Percentiles rank a stretch among this genome's conserved stretches.
phyloP scores from a whole-genome alignment of 1,140 invertebrate species.

The Cotesia typhae region DNA sequence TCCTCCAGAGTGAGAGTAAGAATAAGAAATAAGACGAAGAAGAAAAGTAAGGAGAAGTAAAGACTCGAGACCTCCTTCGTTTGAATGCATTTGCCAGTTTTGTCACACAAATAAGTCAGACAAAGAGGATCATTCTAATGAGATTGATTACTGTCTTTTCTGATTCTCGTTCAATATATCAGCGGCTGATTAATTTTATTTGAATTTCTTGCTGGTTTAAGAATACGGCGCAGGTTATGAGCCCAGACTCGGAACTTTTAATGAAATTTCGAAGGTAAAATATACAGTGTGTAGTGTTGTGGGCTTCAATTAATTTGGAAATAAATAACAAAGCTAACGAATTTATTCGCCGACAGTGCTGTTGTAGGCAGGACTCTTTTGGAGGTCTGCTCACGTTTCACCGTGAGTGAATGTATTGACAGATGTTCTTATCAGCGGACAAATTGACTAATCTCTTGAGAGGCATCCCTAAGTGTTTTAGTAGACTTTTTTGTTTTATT shows the following conservation, averaged over 20 bases:
- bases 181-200: neutral
- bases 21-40: too few relatives aligned
- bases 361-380: neutral
- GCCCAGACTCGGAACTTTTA: too few relatives aligned
- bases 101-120: conserved; percentile 15
- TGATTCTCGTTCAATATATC: conserved; percentile 1
- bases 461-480: neutral
- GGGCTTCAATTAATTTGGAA: too few relatives aligned
- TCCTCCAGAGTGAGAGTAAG: too few relatives aligned
- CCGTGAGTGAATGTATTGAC: conserved; percentile 34
- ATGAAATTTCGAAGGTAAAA: too few relatives aligned
- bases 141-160: conserved; percentile 24
- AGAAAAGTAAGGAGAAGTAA: too few relatives aligned
- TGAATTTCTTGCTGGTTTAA: neutral
- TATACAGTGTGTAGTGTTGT: too few relatives aligned
- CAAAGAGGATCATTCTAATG: conserved; percentile 27
- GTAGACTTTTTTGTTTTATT: conserved; percentile 18
- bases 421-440: conserved; percentile 30
- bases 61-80: conserved; percentile 5
- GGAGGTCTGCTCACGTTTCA: conserved; percentile 16
- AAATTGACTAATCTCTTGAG: conserved; percentile 26
- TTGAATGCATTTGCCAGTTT: conserved; percentile 41
- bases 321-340: too few relatives aligned
- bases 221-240: too few relatives aligned
- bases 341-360: too few relatives aligned